Percentiles rank a stretch among this genome's conserved stretches.
Evolutionary conservation across 53 echinoderm and acorn worm genomes (phyloP).

Genomic region (Echinometra lucunter): DNA sequence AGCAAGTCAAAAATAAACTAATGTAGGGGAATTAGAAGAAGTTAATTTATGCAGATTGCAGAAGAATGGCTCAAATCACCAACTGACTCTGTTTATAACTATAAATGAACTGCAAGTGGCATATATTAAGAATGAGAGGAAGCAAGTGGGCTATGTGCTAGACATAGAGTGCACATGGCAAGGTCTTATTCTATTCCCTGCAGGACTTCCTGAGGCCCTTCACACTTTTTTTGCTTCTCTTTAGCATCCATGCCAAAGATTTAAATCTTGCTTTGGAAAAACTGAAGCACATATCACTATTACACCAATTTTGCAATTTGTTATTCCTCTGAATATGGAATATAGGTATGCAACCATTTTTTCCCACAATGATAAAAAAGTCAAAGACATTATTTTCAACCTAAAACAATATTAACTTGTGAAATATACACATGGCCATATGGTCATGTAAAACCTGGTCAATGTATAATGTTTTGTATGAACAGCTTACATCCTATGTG

Average conservation of each 20-base stretch:
- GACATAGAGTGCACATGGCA: neutral
- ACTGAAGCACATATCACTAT: neutral
- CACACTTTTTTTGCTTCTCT: neutral
- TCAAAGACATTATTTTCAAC: neutral
- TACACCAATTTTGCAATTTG: neutral
- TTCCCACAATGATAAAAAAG: neutral
- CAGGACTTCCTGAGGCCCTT: conserved; percentile 26
- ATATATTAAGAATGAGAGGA: neutral
- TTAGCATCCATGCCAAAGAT: neutral
- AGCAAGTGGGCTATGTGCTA: conserved; percentile 37
- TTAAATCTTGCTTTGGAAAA: neutral
- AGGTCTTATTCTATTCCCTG: conserved; percentile 29
- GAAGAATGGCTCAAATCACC: neutral
- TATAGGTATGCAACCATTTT: neutral
- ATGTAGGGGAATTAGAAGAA: neutral
- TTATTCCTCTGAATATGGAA: neutral
- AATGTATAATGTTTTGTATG: neutral
- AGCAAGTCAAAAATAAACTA: neutral
- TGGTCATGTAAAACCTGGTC: neutral
- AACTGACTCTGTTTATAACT: neutral
- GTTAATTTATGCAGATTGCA: neutral
- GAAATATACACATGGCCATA: neutral
- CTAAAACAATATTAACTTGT: neutral
- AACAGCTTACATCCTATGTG: neutral
- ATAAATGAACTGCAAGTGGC: neutral